A percentile compares a stretch with the other conserved stretches of the same genome.
These are phyloP conservation scores for Tenualosa ilisha DNA, from an alignment of 2,797 vertebrate genomes.

Conservation along the genomic window DNA sequence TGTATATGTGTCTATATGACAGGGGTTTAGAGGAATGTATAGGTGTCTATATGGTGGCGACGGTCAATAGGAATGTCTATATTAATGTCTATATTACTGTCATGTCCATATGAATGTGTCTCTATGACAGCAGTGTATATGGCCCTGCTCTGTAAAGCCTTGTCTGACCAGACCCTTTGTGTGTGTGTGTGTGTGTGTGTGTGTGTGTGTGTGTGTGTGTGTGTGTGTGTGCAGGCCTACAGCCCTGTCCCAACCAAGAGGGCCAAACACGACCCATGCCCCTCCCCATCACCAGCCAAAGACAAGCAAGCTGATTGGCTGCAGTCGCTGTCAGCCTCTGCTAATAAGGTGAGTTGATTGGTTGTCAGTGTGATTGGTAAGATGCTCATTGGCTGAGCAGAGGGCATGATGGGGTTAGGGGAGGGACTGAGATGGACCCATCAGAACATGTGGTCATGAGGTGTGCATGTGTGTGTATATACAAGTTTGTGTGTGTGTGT, in stretches of 20 bases:
- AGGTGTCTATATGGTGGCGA: no score
- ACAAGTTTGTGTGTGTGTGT: neutral
- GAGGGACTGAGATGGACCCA: no score
- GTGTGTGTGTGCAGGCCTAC: constrained; percentile 74
- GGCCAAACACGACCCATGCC: constrained; percentile 84
- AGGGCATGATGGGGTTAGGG: no score
- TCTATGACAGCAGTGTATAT: neutral
- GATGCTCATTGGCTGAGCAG: neutral
- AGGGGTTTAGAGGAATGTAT: no score
- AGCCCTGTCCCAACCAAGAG: constrained; percentile 87
- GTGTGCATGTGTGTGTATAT: no score
- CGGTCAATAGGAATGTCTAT: no score
- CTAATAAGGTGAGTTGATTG: constrained; percentile 82
- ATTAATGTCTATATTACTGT: no score
- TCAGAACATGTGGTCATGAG: no score
- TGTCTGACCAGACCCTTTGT: constrained; percentile 23
- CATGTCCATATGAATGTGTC: neutral
- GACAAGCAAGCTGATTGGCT: constrained; percentile 92
- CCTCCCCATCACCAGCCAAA: constrained; percentile 82
- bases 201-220: no score
- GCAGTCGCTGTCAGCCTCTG: constrained; percentile 84
- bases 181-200: no score
- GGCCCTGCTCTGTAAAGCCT: neutral
- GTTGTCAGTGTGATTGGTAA: neutral
- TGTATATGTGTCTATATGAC: no score